Evolutionary conservation across 2,888 invertebrate genomes (phyloP).

Genomic region (Nezara viridula): DNA sequence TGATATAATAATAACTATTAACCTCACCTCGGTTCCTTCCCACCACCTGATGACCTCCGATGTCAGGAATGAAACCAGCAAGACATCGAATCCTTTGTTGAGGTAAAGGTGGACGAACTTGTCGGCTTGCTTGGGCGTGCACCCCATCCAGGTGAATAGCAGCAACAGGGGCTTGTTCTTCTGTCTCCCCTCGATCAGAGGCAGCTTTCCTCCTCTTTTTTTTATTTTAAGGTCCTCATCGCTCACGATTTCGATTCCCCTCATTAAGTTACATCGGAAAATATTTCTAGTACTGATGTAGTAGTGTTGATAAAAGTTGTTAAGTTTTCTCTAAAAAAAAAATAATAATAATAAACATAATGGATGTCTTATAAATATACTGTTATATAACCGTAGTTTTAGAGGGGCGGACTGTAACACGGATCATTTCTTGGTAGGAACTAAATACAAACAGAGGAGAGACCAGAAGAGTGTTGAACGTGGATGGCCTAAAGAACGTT

Average conservation of each 20-base stretch:
- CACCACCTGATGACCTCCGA: background rate
- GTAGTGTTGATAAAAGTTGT: too few relatives aligned
- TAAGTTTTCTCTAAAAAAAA: too few relatives aligned
- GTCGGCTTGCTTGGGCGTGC: background rate
- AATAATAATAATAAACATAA: background rate
- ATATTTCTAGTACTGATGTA: too few relatives aligned
- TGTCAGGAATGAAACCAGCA: background rate
- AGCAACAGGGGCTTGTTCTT: background rate
- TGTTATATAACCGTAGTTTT: too few relatives aligned
- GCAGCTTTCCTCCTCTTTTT: background rate
- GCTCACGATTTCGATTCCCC: too few relatives aligned
- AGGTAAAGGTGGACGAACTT: background rate
- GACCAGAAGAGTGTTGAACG: too few relatives aligned
- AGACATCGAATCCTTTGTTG: background rate
- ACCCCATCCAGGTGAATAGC: background rate
- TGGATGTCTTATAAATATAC: too few relatives aligned
- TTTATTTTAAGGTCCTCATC: background rate
- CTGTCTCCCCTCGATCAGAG: background rate
- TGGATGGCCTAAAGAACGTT: too few relatives aligned
- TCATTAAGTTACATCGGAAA: too few relatives aligned
- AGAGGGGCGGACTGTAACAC: too few relatives aligned
- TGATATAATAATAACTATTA: background rate
- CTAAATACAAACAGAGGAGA: too few relatives aligned
- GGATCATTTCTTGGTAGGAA: too few relatives aligned
- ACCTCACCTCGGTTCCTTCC: background rate